Percentiles rank a stretch among this genome's conserved stretches.
Evolutionary conservation across 2,888 invertebrate species (phyloP).

Genomic region (Drosophila subsilvestris): DNA sequence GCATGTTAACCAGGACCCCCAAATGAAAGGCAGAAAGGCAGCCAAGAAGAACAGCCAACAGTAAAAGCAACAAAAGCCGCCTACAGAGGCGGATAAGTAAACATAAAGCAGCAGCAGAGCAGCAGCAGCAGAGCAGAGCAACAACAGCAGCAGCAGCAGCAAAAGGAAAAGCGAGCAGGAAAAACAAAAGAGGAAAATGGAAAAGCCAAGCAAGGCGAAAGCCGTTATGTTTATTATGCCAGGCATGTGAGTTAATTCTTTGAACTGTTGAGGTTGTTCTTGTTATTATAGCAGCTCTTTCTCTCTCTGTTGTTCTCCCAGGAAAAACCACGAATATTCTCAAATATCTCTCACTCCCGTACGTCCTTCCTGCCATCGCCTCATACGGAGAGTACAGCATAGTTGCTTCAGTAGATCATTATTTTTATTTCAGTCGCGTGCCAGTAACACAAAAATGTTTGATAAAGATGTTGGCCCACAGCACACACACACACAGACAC

Average conservation of each 20-base stretch:
- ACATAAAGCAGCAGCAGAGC: conserved; percentile 32
- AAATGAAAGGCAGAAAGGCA: conserved; percentile 30
- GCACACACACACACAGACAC: conserved; percentile 8
- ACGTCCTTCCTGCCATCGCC: too few relatives aligned
- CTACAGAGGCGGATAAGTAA: conserved; percentile 33
- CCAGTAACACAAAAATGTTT: conserved; percentile 56
- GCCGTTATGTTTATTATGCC: conserved; percentile 74
- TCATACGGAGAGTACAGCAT: not conserved
- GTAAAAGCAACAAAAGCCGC: conserved; percentile 46
- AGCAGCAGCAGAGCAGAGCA: not conserved
- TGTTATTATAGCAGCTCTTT: conserved; percentile 29
- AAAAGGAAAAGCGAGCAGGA: not conserved
- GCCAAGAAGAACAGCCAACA: conserved; percentile 24
- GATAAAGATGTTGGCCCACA: conserved; percentile 51
- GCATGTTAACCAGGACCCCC: conserved; percentile 49
- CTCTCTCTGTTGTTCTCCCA: conserved; percentile 25
- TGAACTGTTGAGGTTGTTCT: conserved; percentile 50
- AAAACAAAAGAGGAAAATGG: conserved; percentile 20
- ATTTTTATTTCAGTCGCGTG: conserved; percentile 72
- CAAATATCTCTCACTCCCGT: not conserved
- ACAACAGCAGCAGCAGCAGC: not conserved
- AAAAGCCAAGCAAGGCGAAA: conserved; percentile 36
- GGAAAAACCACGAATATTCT: conserved; percentile 25
- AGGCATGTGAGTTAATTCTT: conserved; percentile 75
- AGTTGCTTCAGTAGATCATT: conserved; percentile 47